Evolutionary conservation across 2,113 vertebrate genomes (phyloP), one percentile per base, ranked within the genome.

Genomic region (Scopus umbretta): DNA sequence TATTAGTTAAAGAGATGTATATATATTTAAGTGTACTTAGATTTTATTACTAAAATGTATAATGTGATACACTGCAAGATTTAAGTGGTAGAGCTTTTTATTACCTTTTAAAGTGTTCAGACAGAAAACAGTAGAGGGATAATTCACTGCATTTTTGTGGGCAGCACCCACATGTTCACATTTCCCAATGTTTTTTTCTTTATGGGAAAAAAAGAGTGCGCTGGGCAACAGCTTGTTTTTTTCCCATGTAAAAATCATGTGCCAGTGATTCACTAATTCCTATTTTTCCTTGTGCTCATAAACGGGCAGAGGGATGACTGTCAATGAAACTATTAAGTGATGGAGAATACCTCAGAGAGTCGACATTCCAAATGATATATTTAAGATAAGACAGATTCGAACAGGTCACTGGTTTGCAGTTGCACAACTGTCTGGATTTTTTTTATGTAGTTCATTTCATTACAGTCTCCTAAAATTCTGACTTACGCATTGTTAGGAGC

Each of bases 231-330:
- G 83, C 65, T 81, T 84, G 81, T 22, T 96, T 96, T 96, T 94
- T 97, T 94, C 84, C 97, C 96, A 93, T 85, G 88, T 95, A 97
- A 84, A 75, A 94, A 96, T 97, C 97, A 93, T 94, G 96, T 96
- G 96, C 96, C 97, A 97, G 89, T 98, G 97, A 98, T 97, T 98
- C 97, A 98, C 91, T 97, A 96, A 97, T 96, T 96, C 95, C 90
- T 96, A 91, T 95, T 97, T 92, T 95, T 79, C 53, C 83, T 85
- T 93, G 74, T 68, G 82, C 79, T 96, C 83, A 73, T 91, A 88
- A 94, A 96, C 1, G 4, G 81, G 88, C 88, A 97, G 81, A 94
- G 43, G 50, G 88, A 93, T 95, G 88, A 95, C 95, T 96, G 86
- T 93, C 87, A 86, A 61, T 88, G 62, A 90, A 94, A 86, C 49